Evolutionary conservation across 2,797 vertebrate species (phyloP).

Genomic region (Lagocephalus sceleratus): DNA sequence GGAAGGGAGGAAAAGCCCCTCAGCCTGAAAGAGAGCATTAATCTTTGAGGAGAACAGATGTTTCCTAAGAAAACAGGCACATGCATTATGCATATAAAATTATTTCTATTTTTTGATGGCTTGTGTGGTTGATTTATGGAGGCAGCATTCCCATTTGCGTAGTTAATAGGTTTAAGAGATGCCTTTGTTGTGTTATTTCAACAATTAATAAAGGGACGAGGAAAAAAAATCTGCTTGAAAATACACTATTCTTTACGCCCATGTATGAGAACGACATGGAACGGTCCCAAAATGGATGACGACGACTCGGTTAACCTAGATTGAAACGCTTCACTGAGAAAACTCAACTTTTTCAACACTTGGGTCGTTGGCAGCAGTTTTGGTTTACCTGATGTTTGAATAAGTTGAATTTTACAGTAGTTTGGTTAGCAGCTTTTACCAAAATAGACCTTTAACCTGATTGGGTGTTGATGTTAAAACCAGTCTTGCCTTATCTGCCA

Average conservation of each 20-base stretch:
- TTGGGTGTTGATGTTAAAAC: too few species aligned
- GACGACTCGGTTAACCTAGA: constrained; percentile 49
- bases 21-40: constrained; percentile 75
- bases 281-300: constrained; percentile 57
- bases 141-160: constrained; percentile 77
- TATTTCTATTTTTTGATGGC: constrained; percentile 82
- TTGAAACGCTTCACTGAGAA: constrained; percentile 31
- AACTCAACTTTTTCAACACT: constrained; percentile 35
- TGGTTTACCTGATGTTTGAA: neutral
- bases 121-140: constrained; percentile 82
- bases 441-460: neutral
- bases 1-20: constrained; percentile 14
- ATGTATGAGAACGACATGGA: constrained; percentile 46
- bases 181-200: constrained; percentile 81
- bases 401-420: too few species aligned
- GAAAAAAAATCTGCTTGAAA: constrained; percentile 17
- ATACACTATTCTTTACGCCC: constrained; percentile 9
- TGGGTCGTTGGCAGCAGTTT: constrained; percentile 5
- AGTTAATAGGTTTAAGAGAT: constrained; percentile 87
- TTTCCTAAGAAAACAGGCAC: constrained; percentile 80
- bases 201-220: constrained; percentile 81
- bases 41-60: constrained; percentile 85
- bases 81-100: constrained; percentile 89
- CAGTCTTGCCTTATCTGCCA: too few species aligned
- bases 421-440: constrained; percentile 9